A percentile compares a stretch with the other conserved stretches of the same genome.
phyloP scores from a whole-genome alignment of 2,797 vertebrate species.

The Liasis olivaceus region DNA sequence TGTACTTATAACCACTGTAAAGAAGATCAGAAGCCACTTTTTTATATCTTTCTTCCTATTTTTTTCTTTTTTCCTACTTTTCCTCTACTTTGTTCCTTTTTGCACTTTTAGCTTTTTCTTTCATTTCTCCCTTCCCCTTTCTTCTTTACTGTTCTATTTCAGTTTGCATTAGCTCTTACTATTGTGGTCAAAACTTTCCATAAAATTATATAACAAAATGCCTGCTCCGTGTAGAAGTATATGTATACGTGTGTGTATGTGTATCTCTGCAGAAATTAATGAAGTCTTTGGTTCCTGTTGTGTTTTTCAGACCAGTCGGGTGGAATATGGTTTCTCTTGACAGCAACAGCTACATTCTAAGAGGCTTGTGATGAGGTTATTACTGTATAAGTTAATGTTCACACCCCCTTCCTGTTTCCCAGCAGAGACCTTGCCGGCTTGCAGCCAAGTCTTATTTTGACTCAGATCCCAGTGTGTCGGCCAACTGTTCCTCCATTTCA shows the following conservation, averaged over 20 bases:
- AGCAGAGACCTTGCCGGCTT: conserved; percentile 49
- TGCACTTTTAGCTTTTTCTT: too few species aligned
- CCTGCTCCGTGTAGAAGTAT: not conserved
- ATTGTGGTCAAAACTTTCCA: not conserved
- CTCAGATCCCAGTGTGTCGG: conserved; percentile 58
- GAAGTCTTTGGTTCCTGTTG: not conserved
- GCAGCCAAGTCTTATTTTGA: conserved; percentile 61
- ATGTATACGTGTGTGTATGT: too few species aligned
- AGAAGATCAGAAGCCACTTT: too few species aligned
- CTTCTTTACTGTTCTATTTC: not conserved
- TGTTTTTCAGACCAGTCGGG: not conserved
- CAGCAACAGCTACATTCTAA: conserved; percentile 60
- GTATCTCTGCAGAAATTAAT: not conserved
- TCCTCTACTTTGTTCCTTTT: too few species aligned
- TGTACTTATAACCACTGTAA: too few species aligned
- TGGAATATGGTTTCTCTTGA: conserved; percentile 44
- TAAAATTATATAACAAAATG: not conserved
- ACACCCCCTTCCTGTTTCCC: conserved; percentile 53
- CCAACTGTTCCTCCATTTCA: conserved; percentile 67
- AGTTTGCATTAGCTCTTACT: not conserved
- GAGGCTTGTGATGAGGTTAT: conserved; percentile 48
- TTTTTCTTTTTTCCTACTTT: too few species aligned
- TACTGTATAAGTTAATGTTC: conserved; percentile 61
- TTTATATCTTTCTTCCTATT: too few species aligned
- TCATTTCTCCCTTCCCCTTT: not conserved